These are phyloP conservation scores for Bombus terrestris DNA, from an alignment of 1,140 invertebrate species.

Conservation along the genomic window DNA sequence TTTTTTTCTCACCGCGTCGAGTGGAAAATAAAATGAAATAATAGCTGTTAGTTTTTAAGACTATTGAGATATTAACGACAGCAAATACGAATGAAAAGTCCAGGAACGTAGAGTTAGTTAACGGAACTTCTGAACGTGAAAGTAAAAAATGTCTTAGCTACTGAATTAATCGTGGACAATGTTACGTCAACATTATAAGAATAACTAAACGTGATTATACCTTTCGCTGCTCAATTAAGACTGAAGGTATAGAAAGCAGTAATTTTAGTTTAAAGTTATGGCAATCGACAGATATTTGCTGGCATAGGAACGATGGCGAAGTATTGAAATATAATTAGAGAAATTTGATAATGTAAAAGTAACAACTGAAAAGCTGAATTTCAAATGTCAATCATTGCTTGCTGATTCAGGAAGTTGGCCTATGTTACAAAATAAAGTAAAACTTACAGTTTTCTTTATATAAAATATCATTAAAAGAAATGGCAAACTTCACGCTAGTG, in stretches of 20 bases:
- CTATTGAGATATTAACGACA: neutral
- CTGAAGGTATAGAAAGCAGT: constrained; percentile 5
- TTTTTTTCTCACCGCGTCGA: neutral
- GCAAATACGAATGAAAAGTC: neutral
- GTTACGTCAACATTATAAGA: constrained; percentile 13
- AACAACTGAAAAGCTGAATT: neutral
- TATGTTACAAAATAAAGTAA: too few relatives aligned
- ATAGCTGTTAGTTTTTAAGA: neutral
- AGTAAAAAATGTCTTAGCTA: neutral
- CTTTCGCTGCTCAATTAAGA: neutral
- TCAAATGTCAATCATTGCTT: neutral
- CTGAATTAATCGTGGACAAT: neutral
- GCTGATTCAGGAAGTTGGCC: neutral
- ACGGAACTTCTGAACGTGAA: neutral
- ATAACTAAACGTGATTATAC: neutral
- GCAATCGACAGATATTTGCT: neutral
- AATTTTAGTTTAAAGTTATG: neutral
- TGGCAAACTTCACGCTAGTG: too few relatives aligned
- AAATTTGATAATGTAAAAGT: neutral
- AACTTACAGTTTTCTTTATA: too few relatives aligned
- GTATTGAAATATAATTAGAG: neutral
- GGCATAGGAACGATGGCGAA: neutral
- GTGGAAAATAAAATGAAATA: neutral
- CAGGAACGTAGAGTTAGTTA: neutral
- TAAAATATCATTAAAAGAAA: too few relatives aligned